Base-by-base conservation (phyloP, 2,113 vertebrate genomes). In the Mesoclemmys tuberculata region DNA sequence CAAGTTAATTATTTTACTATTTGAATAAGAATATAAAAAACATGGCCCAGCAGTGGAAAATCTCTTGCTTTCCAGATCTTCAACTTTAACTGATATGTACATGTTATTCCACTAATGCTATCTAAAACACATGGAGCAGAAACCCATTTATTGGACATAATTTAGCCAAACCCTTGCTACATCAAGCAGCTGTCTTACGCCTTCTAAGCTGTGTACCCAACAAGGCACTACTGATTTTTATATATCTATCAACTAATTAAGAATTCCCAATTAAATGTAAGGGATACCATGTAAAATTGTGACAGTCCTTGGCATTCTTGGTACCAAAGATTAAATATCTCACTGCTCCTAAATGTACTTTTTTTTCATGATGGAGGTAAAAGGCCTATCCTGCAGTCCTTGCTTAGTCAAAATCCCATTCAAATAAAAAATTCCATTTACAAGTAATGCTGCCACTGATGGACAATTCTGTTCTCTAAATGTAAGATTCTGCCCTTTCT, bases 11-110 rank as follows among this genome's bases (percentile, higher is more conserved):
- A 77, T 94, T 94, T 87, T 92, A 49, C 55, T 96, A 85, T 97
- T 98, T 97, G 93, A 55, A 84, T 82, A 94, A 93, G 96, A 95
- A 95, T 86, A 64, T 98, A 95, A 95, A 96, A 97, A 82, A 41
- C 92, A 91, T 85, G 82, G 93, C 94, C 80, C 78, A 85, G 11
- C 2, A 79, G 31, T 68, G 56, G 6, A 93, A 84, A 27, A 49
- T 82, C 44, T 48, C 90, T 54, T 38, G 52, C 80, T 48, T 92
- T 12, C 29, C 44, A 56, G n/a, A 86, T 74, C 85, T 93, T 89
- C 54, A 80, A 82, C 94, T 87, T 84, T 61, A 85, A 89, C 91
- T 44, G 9, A 2, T 77, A 44, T 12, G 8, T 80, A 91, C 18
- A 38, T n/a, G 64, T 22, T 38, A 71, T 71, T 71, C 35, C 35